phyloP scores from a whole-genome alignment of 1,140 invertebrate genomes.

The Phthorimaea operculella region DNA sequence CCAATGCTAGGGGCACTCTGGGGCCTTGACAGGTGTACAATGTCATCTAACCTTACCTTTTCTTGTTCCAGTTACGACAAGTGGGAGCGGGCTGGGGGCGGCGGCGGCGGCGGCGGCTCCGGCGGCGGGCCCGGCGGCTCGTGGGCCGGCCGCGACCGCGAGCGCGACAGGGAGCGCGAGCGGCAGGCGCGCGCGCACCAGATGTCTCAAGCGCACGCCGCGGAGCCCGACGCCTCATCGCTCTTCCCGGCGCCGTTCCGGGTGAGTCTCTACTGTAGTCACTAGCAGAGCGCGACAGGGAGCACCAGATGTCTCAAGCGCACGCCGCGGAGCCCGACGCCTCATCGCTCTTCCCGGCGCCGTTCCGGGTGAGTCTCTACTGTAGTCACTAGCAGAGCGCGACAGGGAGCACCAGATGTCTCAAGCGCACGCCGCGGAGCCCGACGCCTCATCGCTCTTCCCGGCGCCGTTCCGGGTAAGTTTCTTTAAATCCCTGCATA shows the following conservation, averaged over 20 bases:
- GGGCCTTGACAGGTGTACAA: no score
- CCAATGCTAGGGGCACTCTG: no score
- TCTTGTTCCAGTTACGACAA: conserved; percentile 51
- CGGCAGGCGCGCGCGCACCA: conserved; percentile 53
- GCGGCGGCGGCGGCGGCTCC: conserved; percentile 24
- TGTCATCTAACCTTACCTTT: not conserved
- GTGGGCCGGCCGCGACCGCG: conserved; percentile 40
- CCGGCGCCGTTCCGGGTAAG: conserved; percentile 51
- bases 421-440: conserved; percentile 55
- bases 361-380: conserved; percentile 36
- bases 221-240: conserved; percentile 56
- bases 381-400: conserved; percentile 28
- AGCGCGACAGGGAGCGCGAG: conserved; percentile 50
- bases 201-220: conserved; percentile 57
- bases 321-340: conserved; percentile 56
- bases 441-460: conserved; percentile 57
- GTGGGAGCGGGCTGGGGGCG: conserved; percentile 51
- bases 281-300: conserved; percentile 45
- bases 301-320: conserved; percentile 59
- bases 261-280: conserved; percentile 26
- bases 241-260: conserved; percentile 55
- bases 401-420: conserved; percentile 59
- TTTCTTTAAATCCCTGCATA: no score
- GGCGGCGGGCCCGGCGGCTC: conserved; percentile 32
- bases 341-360: conserved; percentile 57